Evolutionary conservation across 1,140 invertebrate genomes (phyloP), one percentile per base, ranked within the genome.

Genomic region (Nomia melanderi): DNA sequence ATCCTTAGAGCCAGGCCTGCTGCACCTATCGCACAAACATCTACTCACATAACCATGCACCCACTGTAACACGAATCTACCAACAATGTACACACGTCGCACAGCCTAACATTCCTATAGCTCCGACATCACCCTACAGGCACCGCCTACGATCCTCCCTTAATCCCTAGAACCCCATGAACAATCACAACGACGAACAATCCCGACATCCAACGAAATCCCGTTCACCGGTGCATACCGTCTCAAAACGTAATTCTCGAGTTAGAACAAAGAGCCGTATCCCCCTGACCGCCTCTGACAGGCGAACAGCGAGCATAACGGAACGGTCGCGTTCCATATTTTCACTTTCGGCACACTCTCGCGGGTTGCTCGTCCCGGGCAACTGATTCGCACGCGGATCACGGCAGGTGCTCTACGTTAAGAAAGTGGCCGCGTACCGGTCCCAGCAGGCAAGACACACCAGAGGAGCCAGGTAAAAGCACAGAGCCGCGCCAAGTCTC

Each of bases 361-460:
- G 8, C 36, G 2, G 41, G 14, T 17, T 4, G 14, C 12, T 3
- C 57, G n/a, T 60, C 33, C 9, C 20, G 59, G 0, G 9, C 31
- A 9, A 39, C 17, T 4, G 20, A 47, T n/a, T n/a, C n/a, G n/a
- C n/a, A n/a, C n/a, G 14, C 0, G 41, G 41, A 44, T 44, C 14
- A 4, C 20, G 6, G 14, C 4, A 44, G 41, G 14, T 17, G 41
- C 20, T 44, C 14, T 12, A 44, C 14, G 14, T 2, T 0, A 14
- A 14, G 12, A 17, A 14, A 25, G 36, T 11, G n/a, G 29, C 1
- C 5, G 78, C 65, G 50, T 84, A 84, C 83, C 82, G 63, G 70
- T 84, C 62, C 50, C 50, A 78, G 29, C 60, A 54, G 76, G 65
- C 50, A 74, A 54, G 50, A 64, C 57, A 67, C 79, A 53, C 72